These are phyloP conservation scores for Helostoma temminkii DNA, from an alignment of 2,797 vertebrate species.

Conservation along the genomic window DNA sequence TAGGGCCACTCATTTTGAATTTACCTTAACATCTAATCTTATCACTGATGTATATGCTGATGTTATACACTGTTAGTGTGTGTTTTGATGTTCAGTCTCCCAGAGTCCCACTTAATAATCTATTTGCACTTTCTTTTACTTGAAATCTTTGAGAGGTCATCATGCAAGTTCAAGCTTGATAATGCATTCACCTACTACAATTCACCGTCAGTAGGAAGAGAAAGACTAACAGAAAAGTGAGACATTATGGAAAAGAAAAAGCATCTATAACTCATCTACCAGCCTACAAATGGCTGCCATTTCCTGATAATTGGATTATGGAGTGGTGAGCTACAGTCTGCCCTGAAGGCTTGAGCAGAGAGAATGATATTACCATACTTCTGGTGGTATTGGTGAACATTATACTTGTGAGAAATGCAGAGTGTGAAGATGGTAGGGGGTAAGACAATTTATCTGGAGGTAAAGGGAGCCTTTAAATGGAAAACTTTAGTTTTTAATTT, in stretches of 20 bases:
- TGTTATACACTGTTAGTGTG: background rate
- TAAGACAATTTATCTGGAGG: slow-evolving; percentile 6
- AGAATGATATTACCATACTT: slow-evolving; percentile 47
- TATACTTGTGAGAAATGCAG: slow-evolving; percentile 27
- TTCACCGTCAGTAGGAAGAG: slow-evolving; percentile 27
- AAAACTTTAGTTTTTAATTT: background rate
- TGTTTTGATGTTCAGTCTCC: background rate
- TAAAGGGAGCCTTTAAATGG: background rate
- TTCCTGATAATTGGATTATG: slow-evolving; percentile 70
- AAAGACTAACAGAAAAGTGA: slow-evolving; percentile 31
- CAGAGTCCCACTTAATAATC: background rate
- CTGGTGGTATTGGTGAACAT: slow-evolving; percentile 23
- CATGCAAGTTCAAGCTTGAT: slow-evolving; percentile 18
- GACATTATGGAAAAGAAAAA: slow-evolving; percentile 36
- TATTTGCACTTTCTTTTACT: slow-evolving; percentile 9
- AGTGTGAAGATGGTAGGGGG: background rate
- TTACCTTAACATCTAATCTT: background rate
- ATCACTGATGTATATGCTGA: slow-evolving; percentile 2
- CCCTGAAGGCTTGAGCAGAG: slow-evolving; percentile 48
- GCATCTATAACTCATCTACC: slow-evolving; percentile 44
- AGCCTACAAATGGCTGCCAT: slow-evolving; percentile 70
- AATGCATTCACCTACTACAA: slow-evolving; percentile 37
- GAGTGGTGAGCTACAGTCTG: slow-evolving; percentile 39
- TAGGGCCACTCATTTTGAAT: too few species aligned
- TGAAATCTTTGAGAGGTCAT: slow-evolving; percentile 21